Evolutionary conservation across 2,113 vertebrate genomes (phyloP).

Genomic region (Pelecanus crispus): DNA sequence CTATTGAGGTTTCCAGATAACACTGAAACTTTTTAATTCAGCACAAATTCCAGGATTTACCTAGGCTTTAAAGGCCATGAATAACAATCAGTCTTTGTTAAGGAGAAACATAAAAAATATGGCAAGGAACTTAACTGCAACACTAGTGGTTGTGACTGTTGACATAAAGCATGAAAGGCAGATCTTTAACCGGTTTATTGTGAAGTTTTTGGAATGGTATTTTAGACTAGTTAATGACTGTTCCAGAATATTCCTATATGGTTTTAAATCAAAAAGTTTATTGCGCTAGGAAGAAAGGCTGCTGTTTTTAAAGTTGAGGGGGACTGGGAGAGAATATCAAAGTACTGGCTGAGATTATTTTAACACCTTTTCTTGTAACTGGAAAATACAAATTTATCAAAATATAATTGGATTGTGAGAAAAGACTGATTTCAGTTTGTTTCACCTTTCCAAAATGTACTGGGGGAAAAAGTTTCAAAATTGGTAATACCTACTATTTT

Average conservation of each 20-base stretch:
- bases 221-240: neutral
- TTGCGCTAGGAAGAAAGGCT: neutral
- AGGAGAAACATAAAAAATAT: neutral
- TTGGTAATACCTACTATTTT: fast-evolving
- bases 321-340: neutral
- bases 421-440: neutral
- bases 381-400: neutral
- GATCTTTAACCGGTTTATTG: neutral
- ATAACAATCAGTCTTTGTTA: neutral
- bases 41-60: neutral
- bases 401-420: neutral
- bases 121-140: neutral
- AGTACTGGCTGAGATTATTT: neutral
- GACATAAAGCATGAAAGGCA: neutral
- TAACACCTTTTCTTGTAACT: neutral
- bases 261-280: neutral
- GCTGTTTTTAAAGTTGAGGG: neutral
- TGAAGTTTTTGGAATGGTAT: neutral
- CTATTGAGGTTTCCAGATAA: neutral
- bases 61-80: neutral
- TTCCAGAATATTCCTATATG: neutral
- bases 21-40: neutral
- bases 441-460: neutral
- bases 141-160: neutral
- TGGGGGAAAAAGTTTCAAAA: neutral